phyloP scores from a whole-genome alignment of 2,888 invertebrate species.

The Scaptomyza parva region DNA sequence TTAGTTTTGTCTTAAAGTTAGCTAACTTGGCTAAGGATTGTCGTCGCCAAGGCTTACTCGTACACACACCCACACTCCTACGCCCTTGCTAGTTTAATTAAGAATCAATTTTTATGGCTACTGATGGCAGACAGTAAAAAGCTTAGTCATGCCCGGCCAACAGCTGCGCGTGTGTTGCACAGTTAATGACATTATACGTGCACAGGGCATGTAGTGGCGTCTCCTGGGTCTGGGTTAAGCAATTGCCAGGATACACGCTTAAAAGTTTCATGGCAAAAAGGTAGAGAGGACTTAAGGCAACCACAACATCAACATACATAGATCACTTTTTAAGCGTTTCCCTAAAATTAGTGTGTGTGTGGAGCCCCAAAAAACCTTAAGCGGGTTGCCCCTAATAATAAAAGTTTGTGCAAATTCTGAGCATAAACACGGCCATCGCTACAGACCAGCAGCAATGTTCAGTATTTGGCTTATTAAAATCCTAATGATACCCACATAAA shows the following conservation, averaged over 20 bases:
- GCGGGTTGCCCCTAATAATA: slow-evolving; percentile 24
- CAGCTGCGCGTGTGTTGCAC: slow-evolving; percentile 41
- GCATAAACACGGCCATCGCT: slow-evolving; percentile 57
- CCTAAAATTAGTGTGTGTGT: slow-evolving; percentile 44
- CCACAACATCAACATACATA: slow-evolving; percentile 18
- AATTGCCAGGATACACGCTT: slow-evolving; percentile 46
- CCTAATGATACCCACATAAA: slow-evolving; percentile 70
- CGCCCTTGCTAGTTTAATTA: slow-evolving; percentile 70
- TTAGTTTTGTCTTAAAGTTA: slow-evolving; percentile 40
- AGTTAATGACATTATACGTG: slow-evolving; percentile 65
- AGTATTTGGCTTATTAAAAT: slow-evolving; percentile 75
- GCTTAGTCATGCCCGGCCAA: slow-evolving; percentile 46
- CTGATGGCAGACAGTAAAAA: slow-evolving; percentile 65
- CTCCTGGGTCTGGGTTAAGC: slow-evolving; percentile 16
- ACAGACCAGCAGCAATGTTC: slow-evolving; percentile 29
- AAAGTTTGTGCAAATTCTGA: slow-evolving; percentile 32
- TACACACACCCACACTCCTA: neutral
- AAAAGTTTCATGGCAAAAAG: slow-evolving; percentile 40
- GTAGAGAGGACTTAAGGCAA: slow-evolving; percentile 20
- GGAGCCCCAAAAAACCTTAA: slow-evolving; percentile 36
- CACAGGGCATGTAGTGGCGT: slow-evolving; percentile 27
- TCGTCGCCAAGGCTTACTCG: neutral
- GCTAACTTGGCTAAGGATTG: slow-evolving; percentile 24
- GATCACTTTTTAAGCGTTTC: slow-evolving; percentile 38
- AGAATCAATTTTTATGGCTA: slow-evolving; percentile 74